Base-by-base conservation (phyloP, 30 jellyfish, hydroid and myxozoan genomes). In the Morbakka virulenta region DNA sequence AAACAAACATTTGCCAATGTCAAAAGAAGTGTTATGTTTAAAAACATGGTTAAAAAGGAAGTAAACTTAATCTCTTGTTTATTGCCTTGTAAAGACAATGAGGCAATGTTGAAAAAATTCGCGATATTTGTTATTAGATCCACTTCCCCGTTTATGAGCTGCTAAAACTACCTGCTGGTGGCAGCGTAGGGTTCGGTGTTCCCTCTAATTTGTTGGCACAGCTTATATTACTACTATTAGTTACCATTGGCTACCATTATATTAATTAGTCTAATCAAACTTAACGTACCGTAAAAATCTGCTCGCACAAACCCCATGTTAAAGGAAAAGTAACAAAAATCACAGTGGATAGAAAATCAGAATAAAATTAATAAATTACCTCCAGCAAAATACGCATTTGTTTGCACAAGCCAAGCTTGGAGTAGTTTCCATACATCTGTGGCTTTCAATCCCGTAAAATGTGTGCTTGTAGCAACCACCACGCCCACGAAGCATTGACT, bases 391-490 rank as follows among this genome's bases (percentile, higher is more conserved):
- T 0, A 95, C 98, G 52, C 99, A 95, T 85, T 95, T 95, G 62
- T 95, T 95, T 26, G 99, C 99, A 80, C 99, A 95, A 0, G 99
- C 99, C 20, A 95, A 74, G 62, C 99, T 95, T 20, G 99, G 99
- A 20, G 99, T 95, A 9, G 99, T 82, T 67, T 95, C 99, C 99
- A 95, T 95, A 57, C 99, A 95, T 63, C 96, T 89, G 41, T 95
- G 99, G 71, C 99, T 95, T 29, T 89, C 96, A 26, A 95, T 95
- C 0, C 99, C 99, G 61, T 95, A 95, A 74, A 95, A 95, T 4
- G 99, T 95, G 78, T 95, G 99, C 81, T 95, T 95, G 72, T 95
- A 95, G 73, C 99, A 95, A 48, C 99, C 99, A 28, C 99, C 99
- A 23, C 99, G 86, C 2, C 98, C 98, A 20, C 99, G 81, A 61